These are phyloP conservation scores for Lontra canadensis DNA, from an alignment of 2,113 vertebrate species.

Conservation along the genomic window DNA sequence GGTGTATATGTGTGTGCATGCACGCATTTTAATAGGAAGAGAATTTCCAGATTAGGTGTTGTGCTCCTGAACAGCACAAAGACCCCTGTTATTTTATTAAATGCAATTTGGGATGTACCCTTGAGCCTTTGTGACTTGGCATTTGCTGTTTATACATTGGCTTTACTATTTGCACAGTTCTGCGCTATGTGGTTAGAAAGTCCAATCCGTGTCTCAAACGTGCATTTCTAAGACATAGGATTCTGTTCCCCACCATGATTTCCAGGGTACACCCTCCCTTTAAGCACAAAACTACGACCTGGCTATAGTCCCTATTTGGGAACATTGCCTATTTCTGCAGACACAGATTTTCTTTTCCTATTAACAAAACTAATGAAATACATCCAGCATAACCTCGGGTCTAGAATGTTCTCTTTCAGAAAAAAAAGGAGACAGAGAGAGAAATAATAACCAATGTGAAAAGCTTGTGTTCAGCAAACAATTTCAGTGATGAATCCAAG, in stretches of 20 bases:
- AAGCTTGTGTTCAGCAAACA: background rate
- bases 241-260: background rate
- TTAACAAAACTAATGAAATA: background rate
- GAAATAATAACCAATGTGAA: background rate
- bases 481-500: background rate
- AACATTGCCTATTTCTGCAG: background rate
- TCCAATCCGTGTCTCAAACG: fast-evolving
- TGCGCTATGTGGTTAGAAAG: fast-evolving
- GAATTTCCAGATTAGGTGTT: background rate
- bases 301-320: background rate
- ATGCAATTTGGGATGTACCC: background rate
- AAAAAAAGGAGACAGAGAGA: background rate
- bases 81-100: background rate
- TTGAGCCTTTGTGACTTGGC: too few relatives aligned
- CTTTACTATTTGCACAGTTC: background rate
- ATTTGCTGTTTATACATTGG: background rate
- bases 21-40: background rate
- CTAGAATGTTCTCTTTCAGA: background rate
- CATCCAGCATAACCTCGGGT: background rate
- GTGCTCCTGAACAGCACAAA: fast-evolving
- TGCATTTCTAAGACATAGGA: background rate
- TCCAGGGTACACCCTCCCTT: background rate
- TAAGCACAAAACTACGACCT: background rate
- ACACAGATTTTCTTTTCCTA: background rate
- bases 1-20: background rate